Evolutionary conservation across 2,797 vertebrate species (phyloP), one percentile per base, ranked within the genome.

Genomic region (Amazona ochrocephala): DNA sequence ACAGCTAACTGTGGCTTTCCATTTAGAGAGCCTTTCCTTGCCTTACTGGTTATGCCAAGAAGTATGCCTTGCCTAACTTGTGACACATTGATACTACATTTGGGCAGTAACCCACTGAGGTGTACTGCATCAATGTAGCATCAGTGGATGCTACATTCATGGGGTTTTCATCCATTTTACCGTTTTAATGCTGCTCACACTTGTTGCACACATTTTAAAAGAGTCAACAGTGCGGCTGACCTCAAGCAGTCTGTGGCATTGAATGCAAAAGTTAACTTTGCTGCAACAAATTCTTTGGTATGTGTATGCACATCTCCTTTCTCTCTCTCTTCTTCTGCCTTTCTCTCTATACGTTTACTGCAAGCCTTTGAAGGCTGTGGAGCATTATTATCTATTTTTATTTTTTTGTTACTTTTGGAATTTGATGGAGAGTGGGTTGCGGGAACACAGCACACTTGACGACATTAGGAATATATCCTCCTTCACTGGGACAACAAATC

Each of bases 401-500:
- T 86, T 95, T 90, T 90, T 90, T 92, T 70, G 24, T 71, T 90
- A 72, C 34, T 60, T 94, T 64, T 62, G 72, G 79, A 84, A 77
- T 92, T 79, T 87, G 79, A 92, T 68, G 37, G 70, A 72, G 65
- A 87, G 47, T 60, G 47, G 34, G 34, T 66, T 96, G 84, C 12
- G 7, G 71, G 77, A 89, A 61, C 61, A 82, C 15, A 87, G 45
- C 48, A 56, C 34, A 51, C 39, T 54, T 93, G 73, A 91, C 72
- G 96, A 87, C 83, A 51, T 91, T 41, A 87, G 72, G 68, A 83
- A 54, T 67, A 11, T 51, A 58, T 83, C 70, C 54, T 71, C 87
- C 91, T 89, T 91, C 85, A 91, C 64, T 48, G 24, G 67, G 62
- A 83, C 11, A 24, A 94, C 77, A 96, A 96, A 96, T 93, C 56